Evolutionary conservation across 1,140 invertebrate genomes (phyloP), one percentile per base, ranked within the genome.

Genomic region (Zelostemma sp.): DNA sequence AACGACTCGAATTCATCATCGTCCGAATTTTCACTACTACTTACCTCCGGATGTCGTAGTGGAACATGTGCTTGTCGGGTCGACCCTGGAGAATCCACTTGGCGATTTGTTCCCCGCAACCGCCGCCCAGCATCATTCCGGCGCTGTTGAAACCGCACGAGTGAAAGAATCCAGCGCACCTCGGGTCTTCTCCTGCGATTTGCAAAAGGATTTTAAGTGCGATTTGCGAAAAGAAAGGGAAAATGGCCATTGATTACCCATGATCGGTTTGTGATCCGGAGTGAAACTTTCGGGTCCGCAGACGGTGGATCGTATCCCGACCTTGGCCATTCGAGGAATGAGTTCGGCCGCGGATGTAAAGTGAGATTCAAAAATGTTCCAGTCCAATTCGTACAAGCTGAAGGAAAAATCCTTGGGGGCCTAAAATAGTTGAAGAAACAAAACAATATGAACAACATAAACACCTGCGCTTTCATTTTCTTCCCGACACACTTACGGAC

Each of bases 81-180:
- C 93, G 88, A 18, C 94, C 95, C 66, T 91, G 86, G 0, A 92
- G 84, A 49, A 97, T 89, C 95, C 95, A 97, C 38, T 90, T 88
- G 0, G 95, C 94, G 60, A 94, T 88, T 83, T 96, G 92, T 76
- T 94, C 90, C 0, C 91, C 93, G 68, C 92, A 94, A 1, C 95
- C 95, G 2, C 93, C 93, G 21, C 93, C 93, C 45, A 95, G 89
- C 92, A 95, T 96, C 90, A 97, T 95, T 1, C 95, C 95, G 0
- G 92, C 90, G 17, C 93, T 95, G 79, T 97, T 97, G 79, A 94
- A 96, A 6, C 93, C 95, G 74, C 92, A 94, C 40, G 90, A 93
- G 78, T 96, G 93, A 79, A 91, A 96, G 18, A 96, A 87, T 40
- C 93, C 87, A 68, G 62, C 59, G 55, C 82, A 84, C 8, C 76